These are phyloP conservation scores for Oppia nitens DNA, from an alignment of 1,140 invertebrate species.

Conservation along the genomic window DNA sequence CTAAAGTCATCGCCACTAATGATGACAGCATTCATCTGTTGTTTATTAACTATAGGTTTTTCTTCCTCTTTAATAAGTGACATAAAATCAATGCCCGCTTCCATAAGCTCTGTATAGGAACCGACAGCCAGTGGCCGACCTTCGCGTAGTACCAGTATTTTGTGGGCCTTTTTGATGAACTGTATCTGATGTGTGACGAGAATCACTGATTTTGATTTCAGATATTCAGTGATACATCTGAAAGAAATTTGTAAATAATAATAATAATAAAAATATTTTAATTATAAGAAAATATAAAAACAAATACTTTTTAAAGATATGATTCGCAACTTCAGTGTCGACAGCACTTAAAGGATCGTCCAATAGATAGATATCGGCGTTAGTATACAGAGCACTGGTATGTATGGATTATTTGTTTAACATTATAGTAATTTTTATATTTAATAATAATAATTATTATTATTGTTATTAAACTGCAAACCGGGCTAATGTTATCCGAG, in stretches of 20 bases:
- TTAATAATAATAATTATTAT: not conserved
- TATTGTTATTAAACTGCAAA: too few species aligned
- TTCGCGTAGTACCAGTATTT: conserved; percentile 55
- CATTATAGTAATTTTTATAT: too few species aligned
- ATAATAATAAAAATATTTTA: conserved; percentile 2
- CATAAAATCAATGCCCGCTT: conserved; percentile 13
- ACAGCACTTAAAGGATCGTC: conserved; percentile 30
- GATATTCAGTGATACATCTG: conserved; percentile 10
- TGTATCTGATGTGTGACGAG: conserved; percentile 32
- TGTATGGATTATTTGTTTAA: too few species aligned
- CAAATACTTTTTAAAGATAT: conserved; percentile 28
- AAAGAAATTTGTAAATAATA: not conserved
- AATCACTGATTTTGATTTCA: conserved; percentile 21
- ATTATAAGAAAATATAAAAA: not conserved
- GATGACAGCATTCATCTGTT: not conserved
- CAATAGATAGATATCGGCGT: conserved; percentile 21
- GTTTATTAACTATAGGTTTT: not conserved
- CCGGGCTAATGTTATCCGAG: conserved; percentile 32
- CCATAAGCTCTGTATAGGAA: conserved; percentile 1
- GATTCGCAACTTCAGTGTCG: conserved; percentile 27
- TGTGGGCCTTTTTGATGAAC: conserved; percentile 46
- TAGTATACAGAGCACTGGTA: conserved; percentile 2
- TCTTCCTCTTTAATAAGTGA: not conserved
- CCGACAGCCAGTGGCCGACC: conserved; percentile 7
- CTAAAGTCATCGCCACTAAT: not conserved